phyloP scores from a whole-genome alignment of 1,140 invertebrate genomes.

The Panagrolaimus sp. region DNA sequence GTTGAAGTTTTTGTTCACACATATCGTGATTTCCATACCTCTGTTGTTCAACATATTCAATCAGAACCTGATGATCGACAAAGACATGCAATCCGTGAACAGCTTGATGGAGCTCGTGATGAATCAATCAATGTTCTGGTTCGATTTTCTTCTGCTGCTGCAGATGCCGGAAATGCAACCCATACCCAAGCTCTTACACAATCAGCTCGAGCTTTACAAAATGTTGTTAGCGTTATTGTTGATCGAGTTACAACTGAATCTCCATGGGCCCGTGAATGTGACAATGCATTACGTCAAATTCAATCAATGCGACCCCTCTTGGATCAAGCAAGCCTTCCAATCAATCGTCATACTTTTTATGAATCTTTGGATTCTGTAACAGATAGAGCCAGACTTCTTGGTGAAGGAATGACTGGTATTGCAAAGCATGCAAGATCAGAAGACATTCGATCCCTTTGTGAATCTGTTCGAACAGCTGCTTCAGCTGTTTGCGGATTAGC shows the following conservation, averaged over 20 bases:
- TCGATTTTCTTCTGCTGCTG: constrained; percentile 77
- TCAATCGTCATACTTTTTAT: constrained; percentile 82
- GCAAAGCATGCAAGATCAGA: constrained; percentile 81
- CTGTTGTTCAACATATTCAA: constrained; percentile 33
- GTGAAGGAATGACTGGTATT: constrained; percentile 87
- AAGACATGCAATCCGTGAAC: constrained; percentile 22
- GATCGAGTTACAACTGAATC: constrained; percentile 53
- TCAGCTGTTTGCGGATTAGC: constrained; percentile 81
- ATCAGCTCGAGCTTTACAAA: constrained; percentile 32
- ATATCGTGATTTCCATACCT: constrained; percentile 45
- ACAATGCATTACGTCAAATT: constrained; percentile 87
- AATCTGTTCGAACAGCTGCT: constrained; percentile 75
- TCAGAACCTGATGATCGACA: constrained; percentile 24
- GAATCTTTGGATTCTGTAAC: constrained; percentile 88
- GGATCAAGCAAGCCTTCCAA: constrained; percentile 77
- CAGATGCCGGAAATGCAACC: constrained; percentile 75
- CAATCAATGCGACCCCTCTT: constrained; percentile 73
- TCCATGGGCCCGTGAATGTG: constrained; percentile 87
- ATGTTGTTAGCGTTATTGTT: constrained; percentile 45
- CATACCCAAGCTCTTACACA: constrained; percentile 64
- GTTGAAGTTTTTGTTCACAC: constrained; percentile 67
- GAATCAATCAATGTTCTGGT: constrained; percentile 78
- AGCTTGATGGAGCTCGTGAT: constrained; percentile 75
- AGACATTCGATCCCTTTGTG: constrained; percentile 78
- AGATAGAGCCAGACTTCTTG: constrained; percentile 75